Evolutionary conservation across 2,113 vertebrate species (phyloP).

Genomic region (Lophotis ruficrista): DNA sequence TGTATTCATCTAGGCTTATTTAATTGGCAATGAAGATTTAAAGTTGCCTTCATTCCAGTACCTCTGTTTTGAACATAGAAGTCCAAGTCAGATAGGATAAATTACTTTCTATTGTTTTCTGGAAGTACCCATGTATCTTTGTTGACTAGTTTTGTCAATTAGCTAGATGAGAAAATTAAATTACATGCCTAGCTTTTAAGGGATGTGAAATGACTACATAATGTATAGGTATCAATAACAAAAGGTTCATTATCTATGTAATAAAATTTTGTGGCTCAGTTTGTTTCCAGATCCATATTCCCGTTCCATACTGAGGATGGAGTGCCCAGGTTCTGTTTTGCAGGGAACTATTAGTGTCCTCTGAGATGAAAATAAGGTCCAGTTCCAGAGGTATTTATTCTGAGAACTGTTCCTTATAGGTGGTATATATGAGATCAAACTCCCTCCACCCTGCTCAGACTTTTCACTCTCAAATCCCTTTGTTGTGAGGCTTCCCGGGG

Average conservation of each 20-base stretch:
- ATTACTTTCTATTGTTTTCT: not conserved
- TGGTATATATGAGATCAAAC: not conserved
- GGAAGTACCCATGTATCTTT: not conserved
- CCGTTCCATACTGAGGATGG: not conserved
- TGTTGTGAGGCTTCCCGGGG: not conserved
- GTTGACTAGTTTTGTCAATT: not conserved
- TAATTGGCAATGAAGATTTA: not conserved
- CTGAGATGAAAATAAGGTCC: not conserved
- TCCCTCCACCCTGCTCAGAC: not conserved
- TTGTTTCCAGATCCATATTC: not conserved
- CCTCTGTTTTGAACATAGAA: not conserved
- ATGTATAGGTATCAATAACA: not conserved
- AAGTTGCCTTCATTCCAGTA: not conserved
- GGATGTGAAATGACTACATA: not conserved
- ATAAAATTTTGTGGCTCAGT: not conserved
- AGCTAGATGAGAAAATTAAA: not conserved
- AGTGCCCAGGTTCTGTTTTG: not conserved
- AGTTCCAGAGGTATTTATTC: not conserved
- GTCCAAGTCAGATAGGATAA: not conserved
- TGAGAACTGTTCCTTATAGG: not conserved
- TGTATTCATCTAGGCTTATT: not conserved
- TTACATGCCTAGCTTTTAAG: not conserved
- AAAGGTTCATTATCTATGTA: not conserved
- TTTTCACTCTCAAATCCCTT: not conserved
- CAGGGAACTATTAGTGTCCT: not conserved